Evolutionary conservation across 1,140 invertebrate species (phyloP), one percentile per base, ranked within the genome.

Genomic region (Eubasilissa regina): DNA sequence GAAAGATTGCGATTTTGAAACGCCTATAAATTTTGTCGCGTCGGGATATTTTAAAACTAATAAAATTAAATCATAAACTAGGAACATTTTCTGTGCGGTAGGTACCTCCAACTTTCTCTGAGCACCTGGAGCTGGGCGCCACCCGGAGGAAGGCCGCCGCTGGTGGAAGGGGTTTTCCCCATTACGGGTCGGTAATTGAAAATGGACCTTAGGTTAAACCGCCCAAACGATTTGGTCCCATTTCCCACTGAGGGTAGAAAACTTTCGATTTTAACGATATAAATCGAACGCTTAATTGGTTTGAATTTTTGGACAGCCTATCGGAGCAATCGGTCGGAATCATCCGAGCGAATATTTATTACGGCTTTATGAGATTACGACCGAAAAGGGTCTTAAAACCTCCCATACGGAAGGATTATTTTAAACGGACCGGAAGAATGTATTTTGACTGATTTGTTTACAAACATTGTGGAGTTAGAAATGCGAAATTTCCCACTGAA

Each of bases 181-280:
- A 73, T 80, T 80, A 80, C 35, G 17, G 66, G 43, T 35, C 80
- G 35, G 72, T 81, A 82, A 82, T 82, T 82, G 77, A 82, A 82
- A 82, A 82, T 79, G 73, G 77, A 79, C 78, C 78, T 72, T 48
- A 47, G 12, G 35, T 44, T 44, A 19, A 25, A 47, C n/a, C 68
- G 48, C 53, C n/a, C 68, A 35, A 73, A 19, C 47, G 47, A 21
- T 73, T 35, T 8, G 74, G 74, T 48, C 45, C 25, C 45, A 76
- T 76, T 76, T 64, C 58, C 56, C 25, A 6, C 25, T 6, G 25
- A 35, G 58, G 58, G 45, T 21, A 6, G 68, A 73, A 55, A 51
- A 51, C 4, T 73, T 73, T 55, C 51, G 47, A 73, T 53, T 73
- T 48, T 11, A 35, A 19, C 17, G 43, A 70, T 53, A 73, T 55